Base-by-base conservation (phyloP, 2,113 vertebrate genomes). In the Neopipo cinnamomea region DNA sequence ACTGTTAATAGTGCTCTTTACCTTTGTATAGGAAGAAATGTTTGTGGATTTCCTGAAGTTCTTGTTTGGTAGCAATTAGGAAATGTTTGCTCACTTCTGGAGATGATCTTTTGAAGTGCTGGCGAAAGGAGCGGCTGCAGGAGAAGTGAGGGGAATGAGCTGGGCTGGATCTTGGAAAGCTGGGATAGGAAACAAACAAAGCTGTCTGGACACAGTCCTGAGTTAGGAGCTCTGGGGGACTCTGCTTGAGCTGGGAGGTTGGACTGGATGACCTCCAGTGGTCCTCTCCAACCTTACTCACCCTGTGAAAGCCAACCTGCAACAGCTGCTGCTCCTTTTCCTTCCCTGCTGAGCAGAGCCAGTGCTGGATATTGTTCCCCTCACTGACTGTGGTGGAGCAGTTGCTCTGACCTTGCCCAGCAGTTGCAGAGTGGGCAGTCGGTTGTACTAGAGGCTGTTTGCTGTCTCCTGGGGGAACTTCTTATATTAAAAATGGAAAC, bases 361-460 rank as follows among this genome's bases (percentile, higher is more conserved):
- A 6, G 21, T 1, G 5, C 37, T 41, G 9, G 4, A 33, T 18
- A 4, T 5, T 62, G 56, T 30, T 70, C 17, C 58, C 52, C 0
- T 4, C 24, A 1, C 17, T 0, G 15, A 11, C 63, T 23, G 25
- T 15, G 1, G 35, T 63, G 19, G n/a, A 31, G n/a, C 65, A 74
- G 70, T 73, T 93, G 56, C 77, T 65, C 39, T 71, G 62, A 89
- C 42, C 71, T 88, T 91, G 82, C 62, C 65, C 52, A 47, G 77
- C 56, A 44, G 27, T 72, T 55, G 33, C 56, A 27, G 70, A 63
- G 81, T 56, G 2, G 4, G 35, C 47, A 21, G 18, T 46, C n/a
- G 22, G 9, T 85, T 77, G 37, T 22, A 7, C 31, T 68, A 1
- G 0, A 47, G 41, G 31, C 50, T 8, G 39, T 59, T 91, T 55